Evolutionary conservation across 2,797 vertebrate genomes (phyloP), one percentile per base, ranked within the genome.

Genomic region (Catostomus latipinnis): DNA sequence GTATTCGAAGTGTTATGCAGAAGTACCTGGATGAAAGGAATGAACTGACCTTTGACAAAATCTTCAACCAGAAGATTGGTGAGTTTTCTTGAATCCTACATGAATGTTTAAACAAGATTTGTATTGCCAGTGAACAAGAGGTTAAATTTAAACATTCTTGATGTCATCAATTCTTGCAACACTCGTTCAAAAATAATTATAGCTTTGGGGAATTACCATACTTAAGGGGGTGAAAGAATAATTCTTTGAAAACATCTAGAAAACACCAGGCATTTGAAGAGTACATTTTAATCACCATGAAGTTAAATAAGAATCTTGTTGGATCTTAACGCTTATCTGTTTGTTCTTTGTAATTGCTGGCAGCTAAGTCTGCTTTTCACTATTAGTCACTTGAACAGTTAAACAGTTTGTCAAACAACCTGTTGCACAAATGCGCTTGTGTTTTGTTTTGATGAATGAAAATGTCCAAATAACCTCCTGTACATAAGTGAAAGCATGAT

Each of bases 1-100:
- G 98, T 54, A 98, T 99, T 90, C 97, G 98, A 89, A 99, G 97
- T 9, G 98, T 99, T 87, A 99, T 99, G 98, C 98, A 99, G 93
- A 99, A 98, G 87, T 99, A 99, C 87, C 94, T 99, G 0, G 94
- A 96, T 87, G 98, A 99, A 82, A 94, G 98, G 89, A 96, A 96
- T 11, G 98, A 99, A 88, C 91, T 97, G 84, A 95, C 98, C 49
- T 99, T 99, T 0, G 96, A 99, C 95, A 99, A 99, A 92, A 97
- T 99, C 84, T 99, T 99, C 93, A 95, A 96, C 89, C 98, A 99
- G 94, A 98, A 94, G 90, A 98, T 99, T 10, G 98, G 98, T 99
- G 84, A 86, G 94, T 93, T 16, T 74, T 71, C 49, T 62, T 13
- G 34, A 13, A 6, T 53, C 10, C 10, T 53, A 6, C 10, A 12